Evolutionary conservation across 2,797 vertebrate species (phyloP).

Genomic region (Catamblyrhynchus diadema): DNA sequence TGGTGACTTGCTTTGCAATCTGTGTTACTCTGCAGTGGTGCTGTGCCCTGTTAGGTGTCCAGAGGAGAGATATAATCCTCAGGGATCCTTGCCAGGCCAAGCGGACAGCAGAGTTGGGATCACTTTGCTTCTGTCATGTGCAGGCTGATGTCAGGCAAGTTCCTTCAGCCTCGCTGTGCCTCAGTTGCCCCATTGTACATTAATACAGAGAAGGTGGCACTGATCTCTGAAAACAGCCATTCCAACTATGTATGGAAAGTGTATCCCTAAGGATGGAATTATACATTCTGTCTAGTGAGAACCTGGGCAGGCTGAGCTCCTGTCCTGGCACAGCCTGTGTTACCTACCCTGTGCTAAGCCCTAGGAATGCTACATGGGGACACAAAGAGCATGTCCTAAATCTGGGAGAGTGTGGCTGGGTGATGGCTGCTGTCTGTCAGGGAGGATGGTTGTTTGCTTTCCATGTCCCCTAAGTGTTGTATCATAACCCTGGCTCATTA

Average conservation of each 20-base stretch:
- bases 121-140: not conserved
- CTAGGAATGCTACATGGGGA: not conserved
- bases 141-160: not conserved
- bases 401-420: not conserved
- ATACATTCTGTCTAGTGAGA: not conserved
- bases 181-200: not conserved
- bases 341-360: not conserved
- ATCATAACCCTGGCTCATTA: not conserved
- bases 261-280: not conserved
- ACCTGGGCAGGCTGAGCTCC: not conserved
- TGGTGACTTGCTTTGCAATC: not conserved
- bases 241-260: rapidly evolving
- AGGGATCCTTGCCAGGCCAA: not conserved
- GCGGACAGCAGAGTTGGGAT: not conserved
- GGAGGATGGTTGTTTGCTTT: not conserved
- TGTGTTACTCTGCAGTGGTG: not conserved
- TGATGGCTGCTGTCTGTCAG: not conserved
- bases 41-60: not conserved
- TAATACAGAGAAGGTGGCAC: not conserved
- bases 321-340: not conserved
- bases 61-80: not conserved
- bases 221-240: not conserved
- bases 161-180: not conserved
- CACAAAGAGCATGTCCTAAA: not conserved
- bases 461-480: not conserved